phyloP scores from a whole-genome alignment of 2,113 vertebrate genomes.

The Gavia stellata region DNA sequence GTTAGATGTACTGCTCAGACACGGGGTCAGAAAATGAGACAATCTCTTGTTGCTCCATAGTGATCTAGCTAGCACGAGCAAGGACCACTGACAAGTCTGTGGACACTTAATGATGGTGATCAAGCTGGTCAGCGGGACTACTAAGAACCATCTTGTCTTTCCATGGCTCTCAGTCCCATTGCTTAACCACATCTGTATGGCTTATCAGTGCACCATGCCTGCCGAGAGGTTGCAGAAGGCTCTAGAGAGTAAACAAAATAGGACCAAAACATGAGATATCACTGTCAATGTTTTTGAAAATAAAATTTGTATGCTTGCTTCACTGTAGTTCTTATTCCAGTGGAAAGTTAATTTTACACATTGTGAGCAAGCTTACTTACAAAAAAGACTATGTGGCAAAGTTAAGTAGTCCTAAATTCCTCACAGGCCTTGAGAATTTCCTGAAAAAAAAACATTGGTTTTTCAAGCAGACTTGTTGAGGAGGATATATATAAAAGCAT shows the following conservation, averaged over 20 bases:
- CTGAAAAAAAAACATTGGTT: neutral
- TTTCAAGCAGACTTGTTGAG: neutral
- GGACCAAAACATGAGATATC: neutral
- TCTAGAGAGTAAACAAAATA: neutral
- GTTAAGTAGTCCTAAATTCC: neutral
- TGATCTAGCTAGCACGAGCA: neutral
- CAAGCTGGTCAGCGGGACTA: neutral
- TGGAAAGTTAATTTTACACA: neutral
- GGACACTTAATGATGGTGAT: neutral
- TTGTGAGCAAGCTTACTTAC: neutral
- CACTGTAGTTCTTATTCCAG: neutral
- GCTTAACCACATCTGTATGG: neutral
- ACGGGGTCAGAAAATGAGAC: neutral
- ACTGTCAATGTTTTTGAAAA: neutral
- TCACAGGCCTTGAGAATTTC: neutral
- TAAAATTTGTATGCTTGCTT: neutral
- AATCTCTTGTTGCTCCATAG: neutral
- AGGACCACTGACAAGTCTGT: neutral
- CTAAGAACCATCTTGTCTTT: neutral
- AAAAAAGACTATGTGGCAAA: neutral
- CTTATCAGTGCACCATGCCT: neutral
- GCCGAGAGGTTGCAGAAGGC: neutral
- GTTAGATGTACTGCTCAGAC: neutral
- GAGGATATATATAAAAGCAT: neutral
- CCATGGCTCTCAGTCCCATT: neutral